Percentiles rank a stretch among this genome's conserved stretches.
phyloP scores from a whole-genome alignment of 2,888 invertebrate species.

The Brachyopa scutellaris region DNA sequence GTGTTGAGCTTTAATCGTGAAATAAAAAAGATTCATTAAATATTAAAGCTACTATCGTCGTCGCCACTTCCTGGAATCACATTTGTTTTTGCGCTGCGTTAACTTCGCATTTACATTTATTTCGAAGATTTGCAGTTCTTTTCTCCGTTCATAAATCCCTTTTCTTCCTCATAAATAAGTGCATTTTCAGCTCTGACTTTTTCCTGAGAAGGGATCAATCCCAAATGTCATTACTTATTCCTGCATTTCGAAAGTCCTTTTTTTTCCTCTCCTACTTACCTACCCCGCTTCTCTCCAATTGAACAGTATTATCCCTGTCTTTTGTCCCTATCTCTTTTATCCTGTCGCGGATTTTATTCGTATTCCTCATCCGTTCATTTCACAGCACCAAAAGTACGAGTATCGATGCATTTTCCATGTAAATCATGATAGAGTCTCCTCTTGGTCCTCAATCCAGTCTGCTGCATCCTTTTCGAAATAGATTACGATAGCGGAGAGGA shows the following conservation, averaged over 20 bases:
- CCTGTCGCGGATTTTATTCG: background rate
- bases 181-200: conserved; percentile 53
- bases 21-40: no score
- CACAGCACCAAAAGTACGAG: conserved; percentile 53
- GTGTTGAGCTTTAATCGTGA: no score
- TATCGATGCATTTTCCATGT: conserved; percentile 71
- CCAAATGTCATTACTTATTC: conserved; percentile 71
- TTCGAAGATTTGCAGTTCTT: conserved; percentile 17
- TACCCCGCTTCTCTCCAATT: conserved; percentile 17
- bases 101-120: conserved; percentile 40
- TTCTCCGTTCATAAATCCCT: conserved; percentile 57
- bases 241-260: conserved; percentile 46
- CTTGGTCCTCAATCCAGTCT: conserved; percentile 1
- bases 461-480: conserved; percentile 26
- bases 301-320: conserved; percentile 29
- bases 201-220: conserved; percentile 64
- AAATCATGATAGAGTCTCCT: conserved; percentile 65
- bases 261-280: background rate
- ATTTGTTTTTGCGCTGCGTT: conserved; percentile 39
- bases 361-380: conserved; percentile 41
- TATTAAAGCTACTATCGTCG: no score
- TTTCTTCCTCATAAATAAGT: conserved; percentile 66
- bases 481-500: conserved; percentile 21
- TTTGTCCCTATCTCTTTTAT: background rate
- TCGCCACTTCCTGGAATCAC: conserved; percentile 28